Conservation (phyloP, 2,888 invertebrate species). For the Diogma glabrata region DNA sequence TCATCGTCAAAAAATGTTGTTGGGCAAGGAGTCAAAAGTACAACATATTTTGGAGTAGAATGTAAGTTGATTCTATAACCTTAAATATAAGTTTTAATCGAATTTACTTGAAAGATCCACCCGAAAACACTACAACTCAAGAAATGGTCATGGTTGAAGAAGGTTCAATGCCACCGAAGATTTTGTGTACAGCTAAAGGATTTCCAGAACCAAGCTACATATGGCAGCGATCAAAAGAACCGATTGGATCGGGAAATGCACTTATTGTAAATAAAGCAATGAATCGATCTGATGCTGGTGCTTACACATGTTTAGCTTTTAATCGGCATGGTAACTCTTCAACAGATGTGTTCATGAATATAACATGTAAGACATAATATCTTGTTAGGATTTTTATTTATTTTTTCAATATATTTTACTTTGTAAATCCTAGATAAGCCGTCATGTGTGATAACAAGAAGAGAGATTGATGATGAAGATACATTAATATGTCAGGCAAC, state of each 20-base stretch:
- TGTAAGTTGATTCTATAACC: slow-evolving; percentile 49
- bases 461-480: slow-evolving; percentile 59
- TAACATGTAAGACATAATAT: slow-evolving; percentile 68
- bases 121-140: slow-evolving; percentile 66
- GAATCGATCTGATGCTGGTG: slow-evolving; percentile 58
- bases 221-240: slow-evolving; percentile 35
- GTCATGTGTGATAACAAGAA: slow-evolving; percentile 66
- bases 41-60: slow-evolving; percentile 77
- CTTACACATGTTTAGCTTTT: slow-evolving; percentile 65
- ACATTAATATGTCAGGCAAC: slow-evolving; percentile 68
- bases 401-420: slow-evolving; percentile 8
- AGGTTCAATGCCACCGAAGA: slow-evolving; percentile 39
- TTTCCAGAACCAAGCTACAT: slow-evolving; percentile 36
- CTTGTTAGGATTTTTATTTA: too few species aligned
- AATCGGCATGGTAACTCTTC: slow-evolving; percentile 68
- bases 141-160: slow-evolving; percentile 37
- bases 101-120: slow-evolving; percentile 47
- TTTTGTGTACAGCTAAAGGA: slow-evolving; percentile 42
- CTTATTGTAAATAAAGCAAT: slow-evolving; percentile 55
- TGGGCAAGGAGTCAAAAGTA: slow-evolving; percentile 70
- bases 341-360: slow-evolving; percentile 60
- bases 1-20: slow-evolving; percentile 64
- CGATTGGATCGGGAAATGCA: slow-evolving; percentile 40
- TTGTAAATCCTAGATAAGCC: slow-evolving; percentile 55
- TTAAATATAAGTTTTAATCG: background rate